phyloP scores from a whole-genome alignment of 2,113 vertebrate species.

The Platichthys stellatus region DNA sequence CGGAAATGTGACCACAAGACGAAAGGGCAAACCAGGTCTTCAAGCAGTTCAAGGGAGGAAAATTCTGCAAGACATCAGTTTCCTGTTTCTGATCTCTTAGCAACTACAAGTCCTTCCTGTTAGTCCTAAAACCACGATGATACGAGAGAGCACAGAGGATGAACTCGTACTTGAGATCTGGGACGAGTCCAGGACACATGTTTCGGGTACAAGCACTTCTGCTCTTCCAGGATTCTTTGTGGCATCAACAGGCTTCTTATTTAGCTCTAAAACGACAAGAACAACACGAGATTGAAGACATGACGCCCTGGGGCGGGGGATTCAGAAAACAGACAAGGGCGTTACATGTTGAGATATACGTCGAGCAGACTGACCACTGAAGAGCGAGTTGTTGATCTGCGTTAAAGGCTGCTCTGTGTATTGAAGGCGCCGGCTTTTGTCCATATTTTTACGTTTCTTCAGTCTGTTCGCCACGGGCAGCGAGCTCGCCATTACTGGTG shows the following conservation, averaged over 20 bases:
- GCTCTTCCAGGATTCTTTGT: slow-evolving; percentile 72
- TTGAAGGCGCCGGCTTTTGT: slow-evolving; percentile 81
- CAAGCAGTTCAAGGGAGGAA: no score
- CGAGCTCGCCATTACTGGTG: slow-evolving; percentile 84
- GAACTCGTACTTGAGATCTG: slow-evolving; percentile 66
- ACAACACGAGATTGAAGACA: neutral
- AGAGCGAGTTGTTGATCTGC: slow-evolving; percentile 40
- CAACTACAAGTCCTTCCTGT: no score
- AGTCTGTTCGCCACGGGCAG: slow-evolving; percentile 85
- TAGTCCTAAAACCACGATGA: no score
- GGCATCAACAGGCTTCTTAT: slow-evolving; percentile 35
- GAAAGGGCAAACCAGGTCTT: no score
- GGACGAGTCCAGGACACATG: slow-evolving; percentile 84
- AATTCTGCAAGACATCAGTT: no score
- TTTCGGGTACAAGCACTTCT: slow-evolving; percentile 89
- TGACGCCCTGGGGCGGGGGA: neutral
- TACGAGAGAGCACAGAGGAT: neutral
- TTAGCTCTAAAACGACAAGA: slow-evolving; percentile 28
- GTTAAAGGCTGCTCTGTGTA: slow-evolving; percentile 82
- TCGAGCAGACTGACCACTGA: slow-evolving; percentile 62
- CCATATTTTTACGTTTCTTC: slow-evolving; percentile 80
- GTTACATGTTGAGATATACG: neutral
- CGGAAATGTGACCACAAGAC: no score
- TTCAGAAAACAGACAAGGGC: neutral
- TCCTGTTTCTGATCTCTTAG: no score